These are phyloP conservation scores for Asobara japonica DNA, from an alignment of 1,140 invertebrate genomes.

Conservation along the genomic window DNA sequence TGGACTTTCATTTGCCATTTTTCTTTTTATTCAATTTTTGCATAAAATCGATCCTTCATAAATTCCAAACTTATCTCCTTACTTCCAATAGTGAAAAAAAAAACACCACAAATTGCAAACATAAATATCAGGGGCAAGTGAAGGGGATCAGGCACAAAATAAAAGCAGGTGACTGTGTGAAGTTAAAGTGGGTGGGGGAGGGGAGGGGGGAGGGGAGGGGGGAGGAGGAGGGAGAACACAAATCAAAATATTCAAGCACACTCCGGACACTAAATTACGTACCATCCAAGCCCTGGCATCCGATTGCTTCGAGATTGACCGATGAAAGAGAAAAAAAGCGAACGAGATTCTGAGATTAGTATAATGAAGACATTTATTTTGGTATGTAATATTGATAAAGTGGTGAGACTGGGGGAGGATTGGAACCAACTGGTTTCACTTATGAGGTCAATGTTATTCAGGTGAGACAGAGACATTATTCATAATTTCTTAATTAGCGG, in stretches of 20 bases:
- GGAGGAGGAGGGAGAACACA: background rate
- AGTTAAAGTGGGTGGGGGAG: too few species aligned
- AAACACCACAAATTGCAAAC: background rate
- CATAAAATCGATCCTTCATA: background rate
- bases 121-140: slow-evolving; percentile 3
- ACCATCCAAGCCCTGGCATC: slow-evolving; percentile 41
- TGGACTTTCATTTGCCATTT: background rate
- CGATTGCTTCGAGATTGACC: slow-evolving; percentile 38
- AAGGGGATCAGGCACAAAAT: slow-evolving; percentile 3
- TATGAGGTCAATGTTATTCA: background rate
- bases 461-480: slow-evolving; percentile 5
- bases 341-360: slow-evolving; percentile 36
- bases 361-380: slow-evolving; percentile 21
- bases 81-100: background rate
- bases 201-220: too few species aligned
- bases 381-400: slow-evolving; percentile 15
- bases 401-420: background rate
- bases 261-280: slow-evolving; percentile 32
- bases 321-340: slow-evolving; percentile 35
- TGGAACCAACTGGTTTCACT: background rate
- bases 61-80: slow-evolving; percentile 1
- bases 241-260: slow-evolving; percentile 14
- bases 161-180: slow-evolving; percentile 3
- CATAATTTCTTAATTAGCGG: too few species aligned
- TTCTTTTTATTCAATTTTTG: background rate